Evolutionary conservation across 2,113 vertebrate species (phyloP).

Genomic region (Scolopax mira): DNA sequence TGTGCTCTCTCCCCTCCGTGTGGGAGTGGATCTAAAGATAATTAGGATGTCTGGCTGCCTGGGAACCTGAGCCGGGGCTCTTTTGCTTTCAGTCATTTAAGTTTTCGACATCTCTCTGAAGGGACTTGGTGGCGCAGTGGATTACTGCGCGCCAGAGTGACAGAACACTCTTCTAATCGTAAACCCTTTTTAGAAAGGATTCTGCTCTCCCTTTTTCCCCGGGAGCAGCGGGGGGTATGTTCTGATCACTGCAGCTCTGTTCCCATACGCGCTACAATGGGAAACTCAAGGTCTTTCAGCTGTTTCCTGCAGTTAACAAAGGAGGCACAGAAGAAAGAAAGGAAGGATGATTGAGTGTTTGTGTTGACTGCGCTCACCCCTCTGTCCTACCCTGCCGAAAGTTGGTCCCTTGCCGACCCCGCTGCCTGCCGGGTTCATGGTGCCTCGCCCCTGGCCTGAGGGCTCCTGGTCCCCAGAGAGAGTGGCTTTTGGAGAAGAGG

Average conservation of each 20-base stretch:
- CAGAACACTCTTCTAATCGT: slow-evolving; percentile 71
- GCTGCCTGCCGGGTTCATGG: background rate
- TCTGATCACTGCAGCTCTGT: slow-evolving; percentile 77
- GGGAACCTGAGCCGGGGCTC: slow-evolving; percentile 70
- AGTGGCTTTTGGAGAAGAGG: background rate
- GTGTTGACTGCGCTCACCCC: slow-evolving; percentile 63
- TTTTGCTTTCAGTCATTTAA: slow-evolving; percentile 81
- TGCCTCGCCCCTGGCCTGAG: background rate
- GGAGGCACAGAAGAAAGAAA: slow-evolving; percentile 53
- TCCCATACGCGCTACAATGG: slow-evolving; percentile 50
- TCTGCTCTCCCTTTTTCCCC: slow-evolving; percentile 66
- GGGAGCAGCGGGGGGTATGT: slow-evolving; percentile 75
- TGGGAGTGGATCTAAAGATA: slow-evolving; percentile 76
- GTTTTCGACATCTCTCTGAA: slow-evolving; percentile 80
- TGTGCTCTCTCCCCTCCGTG: slow-evolving; percentile 74
- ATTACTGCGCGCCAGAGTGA: slow-evolving; percentile 78
- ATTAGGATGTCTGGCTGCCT: slow-evolving; percentile 81
- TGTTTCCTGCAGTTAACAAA: slow-evolving; percentile 71
- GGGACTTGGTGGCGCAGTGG: slow-evolving; percentile 76
- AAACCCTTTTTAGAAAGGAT: slow-evolving; percentile 70
- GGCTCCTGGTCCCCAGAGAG: rapidly evolving
- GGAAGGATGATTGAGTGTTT: slow-evolving; percentile 67
- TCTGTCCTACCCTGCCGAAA: background rate
- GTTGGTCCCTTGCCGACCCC: background rate
- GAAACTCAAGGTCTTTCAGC: slow-evolving; percentile 67